Conservation (phyloP, 1,140 invertebrate species). For the Melanaphis sacchari region DNA sequence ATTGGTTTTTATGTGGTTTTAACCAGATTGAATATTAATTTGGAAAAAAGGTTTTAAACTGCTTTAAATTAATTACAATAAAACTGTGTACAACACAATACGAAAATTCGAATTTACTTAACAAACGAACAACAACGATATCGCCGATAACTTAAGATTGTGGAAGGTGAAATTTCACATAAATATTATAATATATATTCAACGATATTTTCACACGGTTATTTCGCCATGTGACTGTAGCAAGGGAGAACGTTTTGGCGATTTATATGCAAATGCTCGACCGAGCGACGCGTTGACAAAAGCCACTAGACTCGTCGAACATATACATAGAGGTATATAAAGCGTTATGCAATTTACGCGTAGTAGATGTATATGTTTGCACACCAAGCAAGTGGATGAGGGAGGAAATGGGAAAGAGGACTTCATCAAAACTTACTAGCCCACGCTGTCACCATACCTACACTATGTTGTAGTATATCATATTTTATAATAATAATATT, state of each 20-base stretch:
- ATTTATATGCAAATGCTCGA: neutral
- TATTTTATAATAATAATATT: neutral
- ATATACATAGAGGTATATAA: neutral
- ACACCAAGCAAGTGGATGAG: neutral
- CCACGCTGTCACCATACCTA: neutral
- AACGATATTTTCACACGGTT: neutral
- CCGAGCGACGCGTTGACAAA: neutral
- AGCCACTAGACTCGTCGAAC: neutral
- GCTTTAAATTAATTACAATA: neutral
- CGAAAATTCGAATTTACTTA: neutral
- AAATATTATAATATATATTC: neutral
- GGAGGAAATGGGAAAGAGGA: constrained; percentile 14
- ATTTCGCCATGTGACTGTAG: neutral
- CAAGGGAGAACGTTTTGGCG: neutral
- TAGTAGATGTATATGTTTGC: neutral
- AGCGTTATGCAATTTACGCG: neutral
- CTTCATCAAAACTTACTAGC: constrained; percentile 24
- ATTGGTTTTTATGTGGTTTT: neutral
- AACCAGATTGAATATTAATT: neutral
- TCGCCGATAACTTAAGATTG: neutral
- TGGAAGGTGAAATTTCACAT: neutral
- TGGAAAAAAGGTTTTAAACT: neutral
- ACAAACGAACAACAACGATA: neutral
- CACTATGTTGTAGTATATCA: neutral
- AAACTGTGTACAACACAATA: neutral